Conservation (phyloP, 2,113 vertebrate genomes). For the Cynopterus brachyotis region DNA sequence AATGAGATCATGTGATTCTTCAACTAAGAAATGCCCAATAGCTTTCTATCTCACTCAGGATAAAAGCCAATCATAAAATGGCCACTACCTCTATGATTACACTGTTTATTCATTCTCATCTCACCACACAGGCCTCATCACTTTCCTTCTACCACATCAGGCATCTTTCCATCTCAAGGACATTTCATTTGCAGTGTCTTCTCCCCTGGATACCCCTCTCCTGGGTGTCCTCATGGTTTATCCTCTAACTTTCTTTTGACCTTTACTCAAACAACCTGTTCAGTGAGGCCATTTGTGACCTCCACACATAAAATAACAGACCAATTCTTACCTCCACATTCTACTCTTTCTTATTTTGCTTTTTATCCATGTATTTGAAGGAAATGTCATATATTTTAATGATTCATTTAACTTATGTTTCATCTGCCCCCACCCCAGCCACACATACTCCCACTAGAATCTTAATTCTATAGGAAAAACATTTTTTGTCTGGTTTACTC, state of each 20-base stretch:
- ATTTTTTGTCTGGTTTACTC: not conserved
- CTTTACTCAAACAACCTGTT: not conserved
- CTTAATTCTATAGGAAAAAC: not conserved
- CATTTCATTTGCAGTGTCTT: not conserved
- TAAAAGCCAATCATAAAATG: not conserved
- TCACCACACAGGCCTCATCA: accelerated
- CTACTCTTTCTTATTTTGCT: not conserved
- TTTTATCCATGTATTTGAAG: not conserved
- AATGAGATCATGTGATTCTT: not conserved
- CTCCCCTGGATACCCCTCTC: accelerated
- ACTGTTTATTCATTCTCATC: not conserved
- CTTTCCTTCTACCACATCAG: not conserved
- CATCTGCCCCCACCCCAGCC: not conserved
- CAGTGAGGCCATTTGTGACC: not conserved
- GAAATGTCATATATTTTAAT: not conserved
- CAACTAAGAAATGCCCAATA: not conserved
- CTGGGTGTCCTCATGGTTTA: accelerated
- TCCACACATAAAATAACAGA: not conserved
- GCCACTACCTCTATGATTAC: not conserved
- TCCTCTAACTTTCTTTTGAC: not conserved
- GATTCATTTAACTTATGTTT: not conserved
- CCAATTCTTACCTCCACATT: not conserved
- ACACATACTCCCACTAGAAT: not conserved
- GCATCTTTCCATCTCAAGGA: not conserved
- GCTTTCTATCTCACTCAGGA: not conserved